Evolutionary conservation across 2,797 vertebrate genomes (phyloP).

Genomic region (Artibeus lituratus): DNA sequence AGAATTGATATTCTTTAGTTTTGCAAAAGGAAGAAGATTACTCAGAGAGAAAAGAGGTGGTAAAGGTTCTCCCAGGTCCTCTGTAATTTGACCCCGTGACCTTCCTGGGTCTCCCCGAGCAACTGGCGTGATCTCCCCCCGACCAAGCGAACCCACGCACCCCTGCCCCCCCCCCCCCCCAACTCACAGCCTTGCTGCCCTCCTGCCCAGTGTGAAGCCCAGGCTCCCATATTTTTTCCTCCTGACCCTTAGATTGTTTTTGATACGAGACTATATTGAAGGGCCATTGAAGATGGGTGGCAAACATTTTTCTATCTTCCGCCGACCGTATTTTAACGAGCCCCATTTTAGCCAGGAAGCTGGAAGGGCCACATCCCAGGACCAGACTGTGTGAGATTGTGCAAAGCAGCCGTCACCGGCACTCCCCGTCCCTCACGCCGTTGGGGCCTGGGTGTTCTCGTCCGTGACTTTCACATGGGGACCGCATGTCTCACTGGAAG

Average conservation of each 20-base stretch:
- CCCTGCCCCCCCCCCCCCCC: background rate
- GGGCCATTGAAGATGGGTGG: background rate
- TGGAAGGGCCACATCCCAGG: background rate
- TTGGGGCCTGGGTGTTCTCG: background rate
- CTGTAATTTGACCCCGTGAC: accelerated
- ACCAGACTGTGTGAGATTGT: accelerated
- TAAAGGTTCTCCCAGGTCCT: background rate
- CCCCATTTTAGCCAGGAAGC: background rate
- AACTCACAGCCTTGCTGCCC: background rate
- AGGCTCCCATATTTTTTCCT: background rate
- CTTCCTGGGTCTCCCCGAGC: background rate
- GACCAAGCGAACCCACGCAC: background rate
- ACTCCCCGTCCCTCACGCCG: background rate
- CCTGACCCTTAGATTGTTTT: background rate
- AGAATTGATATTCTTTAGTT: background rate
- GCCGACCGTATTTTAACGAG: background rate
- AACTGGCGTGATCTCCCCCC: background rate
- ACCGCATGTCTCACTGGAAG: background rate
- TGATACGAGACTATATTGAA: background rate
- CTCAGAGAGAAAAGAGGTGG: background rate
- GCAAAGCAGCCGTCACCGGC: background rate
- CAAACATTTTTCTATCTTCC: background rate
- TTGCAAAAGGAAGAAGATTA: background rate
- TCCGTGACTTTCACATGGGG: background rate
- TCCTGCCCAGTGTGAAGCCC: background rate